Evolutionary conservation across 35 echinoderm and acorn worm species (phyloP).

Genomic region (Ptychodera flava): DNA sequence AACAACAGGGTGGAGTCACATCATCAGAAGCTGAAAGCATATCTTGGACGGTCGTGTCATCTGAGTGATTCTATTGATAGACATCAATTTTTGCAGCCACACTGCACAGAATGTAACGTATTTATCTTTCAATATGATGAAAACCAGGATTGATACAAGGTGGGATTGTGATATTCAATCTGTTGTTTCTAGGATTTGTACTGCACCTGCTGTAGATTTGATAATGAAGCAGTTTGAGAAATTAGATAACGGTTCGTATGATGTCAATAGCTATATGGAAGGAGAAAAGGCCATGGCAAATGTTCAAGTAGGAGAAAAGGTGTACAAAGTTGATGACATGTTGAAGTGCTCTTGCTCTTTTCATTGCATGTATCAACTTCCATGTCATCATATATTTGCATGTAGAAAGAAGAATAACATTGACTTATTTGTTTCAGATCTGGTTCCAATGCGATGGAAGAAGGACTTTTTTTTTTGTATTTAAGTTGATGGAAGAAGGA

Average conservation of each 20-base stretch:
- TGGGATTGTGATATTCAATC: background rate
- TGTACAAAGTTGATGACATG: background rate
- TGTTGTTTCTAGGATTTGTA: background rate
- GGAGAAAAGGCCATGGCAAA: background rate
- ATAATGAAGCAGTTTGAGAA: background rate
- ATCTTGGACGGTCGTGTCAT: background rate
- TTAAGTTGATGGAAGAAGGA: no score
- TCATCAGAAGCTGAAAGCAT: background rate
- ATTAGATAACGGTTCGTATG: background rate
- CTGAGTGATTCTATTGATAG: background rate
- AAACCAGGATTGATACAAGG: background rate
- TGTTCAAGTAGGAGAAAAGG: background rate
- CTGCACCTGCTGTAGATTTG: background rate
- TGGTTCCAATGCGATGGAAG: background rate
- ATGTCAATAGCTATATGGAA: background rate
- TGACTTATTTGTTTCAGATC: background rate
- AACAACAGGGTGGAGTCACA: background rate
- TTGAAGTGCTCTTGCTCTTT: background rate
- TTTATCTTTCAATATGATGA: background rate
- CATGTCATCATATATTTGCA: background rate
- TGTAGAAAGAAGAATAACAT: background rate
- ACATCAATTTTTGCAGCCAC: no score
- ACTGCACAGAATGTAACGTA: background rate
- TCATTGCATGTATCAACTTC: background rate
- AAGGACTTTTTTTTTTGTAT: background rate